Evolutionary conservation across 2,888 invertebrate species (phyloP).

Genomic region (Hirtodrosophila duncani): DNA sequence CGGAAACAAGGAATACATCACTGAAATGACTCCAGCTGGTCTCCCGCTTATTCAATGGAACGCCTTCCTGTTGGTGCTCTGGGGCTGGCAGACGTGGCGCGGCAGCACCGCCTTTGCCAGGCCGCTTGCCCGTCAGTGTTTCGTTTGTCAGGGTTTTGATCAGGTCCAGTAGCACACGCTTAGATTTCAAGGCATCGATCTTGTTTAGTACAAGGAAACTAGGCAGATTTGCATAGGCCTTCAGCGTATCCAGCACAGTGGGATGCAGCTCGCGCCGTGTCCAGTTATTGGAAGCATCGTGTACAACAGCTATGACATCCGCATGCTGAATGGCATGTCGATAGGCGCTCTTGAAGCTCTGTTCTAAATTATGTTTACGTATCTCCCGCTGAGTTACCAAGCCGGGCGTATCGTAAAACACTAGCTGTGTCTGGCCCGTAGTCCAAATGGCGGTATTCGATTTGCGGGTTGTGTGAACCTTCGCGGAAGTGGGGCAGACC

Average conservation of each 20-base stretch:
- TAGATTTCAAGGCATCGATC: slow-evolving; percentile 86
- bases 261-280: slow-evolving; percentile 84
- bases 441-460: slow-evolving; percentile 86
- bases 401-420: slow-evolving; percentile 97
- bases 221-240: slow-evolving; percentile 81
- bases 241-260: slow-evolving; percentile 84
- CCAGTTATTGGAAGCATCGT: slow-evolving; percentile 87
- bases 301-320: slow-evolving; percentile 90
- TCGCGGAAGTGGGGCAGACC: slow-evolving; percentile 93
- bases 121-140: slow-evolving; percentile 75
- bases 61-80: slow-evolving; percentile 5
- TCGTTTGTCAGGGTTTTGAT: slow-evolving; percentile 85
- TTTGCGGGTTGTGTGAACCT: slow-evolving; percentile 93
- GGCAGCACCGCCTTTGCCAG: slow-evolving; percentile 25
- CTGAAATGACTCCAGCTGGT: slow-evolving; percentile 87
- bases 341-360: slow-evolving; percentile 81
- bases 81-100: not conserved
- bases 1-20: slow-evolving; percentile 95
- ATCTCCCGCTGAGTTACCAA: slow-evolving; percentile 85
- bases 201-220: slow-evolving; percentile 94
- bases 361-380: slow-evolving; percentile 80
- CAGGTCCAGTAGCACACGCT: slow-evolving; percentile 85
- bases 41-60: slow-evolving; percentile 41
- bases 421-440: slow-evolving; percentile 88
- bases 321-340: slow-evolving; percentile 82